A percentile compares a stretch with the other conserved stretches of the same genome.
These are phyloP conservation scores for Sinocyclocheilus maitianheensis DNA, from an alignment of 2,113 vertebrate genomes.

Conservation along the genomic window DNA sequence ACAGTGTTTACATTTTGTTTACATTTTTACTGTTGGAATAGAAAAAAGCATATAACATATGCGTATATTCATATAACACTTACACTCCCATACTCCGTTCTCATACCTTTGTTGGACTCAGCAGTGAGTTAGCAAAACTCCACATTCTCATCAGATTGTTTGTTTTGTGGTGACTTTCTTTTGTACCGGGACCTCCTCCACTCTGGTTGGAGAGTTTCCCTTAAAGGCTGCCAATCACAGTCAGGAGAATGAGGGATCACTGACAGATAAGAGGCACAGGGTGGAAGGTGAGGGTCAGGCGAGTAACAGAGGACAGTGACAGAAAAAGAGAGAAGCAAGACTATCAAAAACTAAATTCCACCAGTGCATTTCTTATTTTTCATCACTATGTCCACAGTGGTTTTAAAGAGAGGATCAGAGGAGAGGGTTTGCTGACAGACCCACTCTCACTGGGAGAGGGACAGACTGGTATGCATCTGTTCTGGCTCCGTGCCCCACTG, in stretches of 20 bases:
- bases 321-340: slow-evolving; percentile 4
- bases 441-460: slow-evolving; percentile 79
- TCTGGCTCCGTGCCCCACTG: slow-evolving; percentile 46
- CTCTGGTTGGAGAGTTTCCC: slow-evolving; percentile 79
- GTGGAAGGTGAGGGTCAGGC: slow-evolving; percentile 56
- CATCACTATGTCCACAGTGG: neutral
- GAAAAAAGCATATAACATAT: neutral
- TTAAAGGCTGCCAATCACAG: slow-evolving; percentile 83
- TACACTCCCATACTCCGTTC: neutral
- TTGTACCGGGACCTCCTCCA: slow-evolving; percentile 62
- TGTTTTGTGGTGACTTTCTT: slow-evolving; percentile 58
- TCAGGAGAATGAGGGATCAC: slow-evolving; percentile 82
- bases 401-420: slow-evolving; percentile 27
- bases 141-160: slow-evolving; percentile 76
- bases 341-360: slow-evolving; percentile 28
- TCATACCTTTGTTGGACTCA: slow-evolving; percentile 25
- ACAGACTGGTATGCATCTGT: slow-evolving; percentile 71
- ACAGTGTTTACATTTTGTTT: neutral
- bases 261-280: slow-evolving; percentile 64
- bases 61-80: neutral
- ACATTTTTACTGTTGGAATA: neutral
- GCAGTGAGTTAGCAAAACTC: slow-evolving; percentile 23
- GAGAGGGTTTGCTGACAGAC: slow-evolving; percentile 63
- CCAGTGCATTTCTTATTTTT: slow-evolving; percentile 9
- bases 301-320: slow-evolving; percentile 44